Evolutionary conservation across 2,113 vertebrate species (phyloP).

Genomic region (Perca flavescens): DNA sequence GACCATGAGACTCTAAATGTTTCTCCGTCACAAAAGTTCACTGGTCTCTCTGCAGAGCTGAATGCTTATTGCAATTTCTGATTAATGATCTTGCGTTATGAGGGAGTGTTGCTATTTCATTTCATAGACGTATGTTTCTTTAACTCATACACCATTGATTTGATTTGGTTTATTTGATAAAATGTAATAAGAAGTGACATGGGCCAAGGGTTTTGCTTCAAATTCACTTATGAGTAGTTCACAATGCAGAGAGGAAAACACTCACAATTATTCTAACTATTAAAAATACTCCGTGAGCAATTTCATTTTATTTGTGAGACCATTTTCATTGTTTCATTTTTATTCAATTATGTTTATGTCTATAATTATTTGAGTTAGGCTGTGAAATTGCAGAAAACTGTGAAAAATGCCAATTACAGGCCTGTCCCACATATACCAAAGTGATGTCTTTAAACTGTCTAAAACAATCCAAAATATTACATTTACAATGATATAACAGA

Average conservation of each 20-base stretch:
- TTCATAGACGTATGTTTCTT: background rate
- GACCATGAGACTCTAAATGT: constrained; percentile 22
- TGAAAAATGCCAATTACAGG: background rate
- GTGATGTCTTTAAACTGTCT: background rate
- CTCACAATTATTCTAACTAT: background rate
- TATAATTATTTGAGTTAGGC: background rate
- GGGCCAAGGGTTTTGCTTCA: background rate
- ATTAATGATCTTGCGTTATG: background rate
- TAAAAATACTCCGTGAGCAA: background rate
- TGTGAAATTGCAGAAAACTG: background rate
- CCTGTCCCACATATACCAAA: background rate
- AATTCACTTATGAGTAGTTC: background rate
- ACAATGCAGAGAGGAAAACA: background rate
- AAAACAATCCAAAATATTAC: background rate
- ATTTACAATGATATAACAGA: background rate
- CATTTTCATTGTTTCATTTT: background rate
- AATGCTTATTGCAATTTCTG: background rate
- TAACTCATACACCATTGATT: background rate
- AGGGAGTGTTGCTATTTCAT: background rate
- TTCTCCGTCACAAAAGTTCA: background rate
- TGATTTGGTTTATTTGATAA: background rate
- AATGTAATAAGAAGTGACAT: background rate
- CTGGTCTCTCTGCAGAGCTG: background rate
- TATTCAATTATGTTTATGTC: background rate
- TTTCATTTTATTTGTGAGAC: background rate